Evolutionary conservation across 2,888 invertebrate species (phyloP).

Genomic region (Hipparchia sbordonii): DNA sequence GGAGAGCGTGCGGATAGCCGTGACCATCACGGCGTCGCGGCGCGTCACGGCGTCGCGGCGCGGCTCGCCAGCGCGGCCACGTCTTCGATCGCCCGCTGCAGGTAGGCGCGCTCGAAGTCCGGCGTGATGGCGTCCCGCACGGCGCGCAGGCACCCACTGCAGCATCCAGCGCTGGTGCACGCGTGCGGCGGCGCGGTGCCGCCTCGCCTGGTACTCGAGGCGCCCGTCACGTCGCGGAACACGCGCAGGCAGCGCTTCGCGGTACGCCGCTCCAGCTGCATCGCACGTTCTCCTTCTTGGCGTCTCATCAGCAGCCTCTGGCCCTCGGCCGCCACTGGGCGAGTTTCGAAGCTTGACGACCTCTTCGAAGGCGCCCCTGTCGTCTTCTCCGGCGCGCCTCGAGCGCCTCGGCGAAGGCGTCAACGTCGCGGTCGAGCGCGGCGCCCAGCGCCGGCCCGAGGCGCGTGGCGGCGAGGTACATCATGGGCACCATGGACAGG

Average conservation of each 20-base stretch:
- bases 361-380: slow-evolving; percentile 72
- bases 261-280: slow-evolving; percentile 97
- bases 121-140: too few species aligned
- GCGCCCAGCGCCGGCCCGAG: slow-evolving; percentile 85
- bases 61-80: too few species aligned
- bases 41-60: too few species aligned
- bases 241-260: slow-evolving; percentile 83
- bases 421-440: slow-evolving; percentile 86
- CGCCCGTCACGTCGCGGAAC: slow-evolving; percentile 86
- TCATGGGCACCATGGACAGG: slow-evolving; percentile 85
- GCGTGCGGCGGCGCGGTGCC: slow-evolving; percentile 88
- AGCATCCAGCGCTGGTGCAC: slow-evolving; percentile 97
- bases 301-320: slow-evolving; percentile 89
- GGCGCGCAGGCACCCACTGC: slow-evolving; percentile 86
- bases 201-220: slow-evolving; percentile 95
- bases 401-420: slow-evolving; percentile 79
- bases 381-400: slow-evolving; percentile 76
- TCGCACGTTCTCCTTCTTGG: slow-evolving; percentile 95
- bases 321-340: slow-evolving; percentile 90
- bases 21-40: slow-evolving; percentile 44
- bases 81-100: too few species aligned
- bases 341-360: slow-evolving; percentile 85
- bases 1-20: too few species aligned
- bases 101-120: too few species aligned
- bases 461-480: slow-evolving; percentile 83